A percentile compares a stretch with the other conserved stretches of the same genome.
phyloP scores from a whole-genome alignment of 1,140 invertebrate genomes.

The Acyrthosiphon pisum region DNA sequence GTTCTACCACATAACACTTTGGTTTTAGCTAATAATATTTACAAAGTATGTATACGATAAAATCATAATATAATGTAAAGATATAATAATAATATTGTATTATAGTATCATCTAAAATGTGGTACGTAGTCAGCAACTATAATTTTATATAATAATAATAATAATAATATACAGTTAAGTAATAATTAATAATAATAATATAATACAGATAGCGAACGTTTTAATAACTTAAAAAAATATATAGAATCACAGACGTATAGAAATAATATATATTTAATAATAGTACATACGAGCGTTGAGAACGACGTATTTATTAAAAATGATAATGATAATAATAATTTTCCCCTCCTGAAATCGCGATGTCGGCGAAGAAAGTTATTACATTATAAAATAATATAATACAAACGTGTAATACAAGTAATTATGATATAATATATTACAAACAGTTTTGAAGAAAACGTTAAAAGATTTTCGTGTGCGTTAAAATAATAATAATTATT shows the following conservation, averaged over 20 bases:
- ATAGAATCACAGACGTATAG: constrained; percentile 56
- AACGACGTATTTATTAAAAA: neutral
- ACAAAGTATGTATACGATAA: neutral
- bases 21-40: constrained; percentile 50
- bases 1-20: constrained; percentile 47
- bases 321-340: constrained; percentile 6
- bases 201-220: constrained; percentile 30
- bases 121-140: constrained; percentile 19
- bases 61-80: constrained; percentile 20
- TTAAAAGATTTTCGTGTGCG: constrained; percentile 18
- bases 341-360: neutral
- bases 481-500: neutral
- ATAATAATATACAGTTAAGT: constrained; percentile 30
- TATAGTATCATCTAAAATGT: neutral
- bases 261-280: constrained; percentile 47
- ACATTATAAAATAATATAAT: neutral
- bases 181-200: constrained; percentile 24
- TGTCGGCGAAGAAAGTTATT: neutral
- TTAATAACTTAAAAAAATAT: constrained; percentile 51
- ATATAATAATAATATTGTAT: neutral
- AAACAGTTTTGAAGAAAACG: neutral
- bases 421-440: neutral
- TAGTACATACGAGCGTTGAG: neutral
- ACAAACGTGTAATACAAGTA: neutral
- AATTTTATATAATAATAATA: neutral